These are phyloP conservation scores for Harlomillsia oculata DNA, from an alignment of 1,140 invertebrate genomes.

Conservation along the genomic window DNA sequence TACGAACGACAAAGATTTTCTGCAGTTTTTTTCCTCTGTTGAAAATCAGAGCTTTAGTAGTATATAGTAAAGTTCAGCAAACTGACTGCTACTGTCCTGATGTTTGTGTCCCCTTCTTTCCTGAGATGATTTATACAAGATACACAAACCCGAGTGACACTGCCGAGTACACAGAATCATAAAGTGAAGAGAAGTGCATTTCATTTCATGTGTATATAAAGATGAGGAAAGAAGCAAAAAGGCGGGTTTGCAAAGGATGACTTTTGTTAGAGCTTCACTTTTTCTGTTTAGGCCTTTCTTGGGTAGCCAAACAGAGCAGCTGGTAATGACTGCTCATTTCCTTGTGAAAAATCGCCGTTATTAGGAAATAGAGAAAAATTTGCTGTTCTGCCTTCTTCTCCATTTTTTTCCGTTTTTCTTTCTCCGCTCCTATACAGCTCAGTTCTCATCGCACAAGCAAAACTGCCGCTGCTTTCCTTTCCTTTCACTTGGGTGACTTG, in stretches of 20 bases:
- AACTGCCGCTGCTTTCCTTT: slow-evolving; percentile 3
- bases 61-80: no score
- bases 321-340: slow-evolving; percentile 35
- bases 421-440: no score
- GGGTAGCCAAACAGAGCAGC: slow-evolving; percentile 26
- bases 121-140: no score
- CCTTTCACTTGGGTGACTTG: no score
- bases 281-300: no score
- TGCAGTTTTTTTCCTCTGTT: not conserved
- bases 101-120: no score
- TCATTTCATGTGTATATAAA: not conserved
- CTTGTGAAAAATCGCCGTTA: slow-evolving; percentile 33
- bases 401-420: slow-evolving; percentile 15
- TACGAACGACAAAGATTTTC: no score
- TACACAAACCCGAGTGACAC: not conserved
- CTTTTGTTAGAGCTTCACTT: no score
- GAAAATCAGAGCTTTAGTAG: not conserved
- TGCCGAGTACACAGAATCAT: not conserved
- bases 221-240: not conserved
- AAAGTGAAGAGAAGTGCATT: not conserved
- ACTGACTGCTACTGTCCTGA: no score
- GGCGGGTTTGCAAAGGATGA: no score
- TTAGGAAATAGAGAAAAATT: slow-evolving; percentile 33
- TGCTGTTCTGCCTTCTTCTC: slow-evolving; percentile 28
- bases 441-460: no score